A percentile compares a stretch with the other conserved stretches of the same genome.
phyloP scores from a whole-genome alignment of 1,140 invertebrate genomes.

The Drosophila bocki region DNA sequence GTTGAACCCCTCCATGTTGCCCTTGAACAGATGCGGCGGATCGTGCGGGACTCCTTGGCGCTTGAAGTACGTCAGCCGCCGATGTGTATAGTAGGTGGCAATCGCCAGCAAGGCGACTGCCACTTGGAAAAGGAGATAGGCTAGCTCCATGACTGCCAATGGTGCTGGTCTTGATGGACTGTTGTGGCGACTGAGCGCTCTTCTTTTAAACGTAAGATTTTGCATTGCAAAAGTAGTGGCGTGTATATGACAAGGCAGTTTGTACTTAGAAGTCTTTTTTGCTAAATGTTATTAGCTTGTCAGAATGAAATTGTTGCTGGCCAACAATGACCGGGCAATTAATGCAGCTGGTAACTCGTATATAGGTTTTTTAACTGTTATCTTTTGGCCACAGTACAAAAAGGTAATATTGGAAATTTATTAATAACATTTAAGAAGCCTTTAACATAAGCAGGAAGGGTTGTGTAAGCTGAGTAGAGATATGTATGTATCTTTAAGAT shows the following conservation, averaged over 20 bases:
- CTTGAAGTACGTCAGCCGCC: neutral
- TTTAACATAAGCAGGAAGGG: neutral
- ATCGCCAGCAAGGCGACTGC: neutral
- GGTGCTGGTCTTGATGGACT: neutral
- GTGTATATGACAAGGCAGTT: neutral
- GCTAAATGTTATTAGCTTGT: neutral
- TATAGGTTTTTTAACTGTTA: neutral
- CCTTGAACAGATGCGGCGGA: constrained; percentile 52
- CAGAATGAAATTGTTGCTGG: neutral
- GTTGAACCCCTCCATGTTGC: constrained; percentile 58
- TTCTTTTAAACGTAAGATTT: constrained; percentile 15
- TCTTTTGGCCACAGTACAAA: neutral
- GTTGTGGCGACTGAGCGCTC: neutral
- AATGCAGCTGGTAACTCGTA: neutral
- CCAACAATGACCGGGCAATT: neutral
- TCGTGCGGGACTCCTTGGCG: constrained; percentile 68
- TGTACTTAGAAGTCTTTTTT: neutral
- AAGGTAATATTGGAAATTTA: neutral
- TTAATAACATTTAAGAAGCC: neutral
- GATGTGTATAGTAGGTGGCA: neutral
- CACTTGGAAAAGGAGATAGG: neutral
- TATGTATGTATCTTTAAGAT: too few relatives aligned
- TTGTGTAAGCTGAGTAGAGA: neutral
- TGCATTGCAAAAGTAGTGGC: neutral
- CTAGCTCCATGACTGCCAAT: neutral